Evolutionary conservation across 2,113 vertebrate species (phyloP), one percentile per base, ranked within the genome.

Genomic region (Scolopax mira): DNA sequence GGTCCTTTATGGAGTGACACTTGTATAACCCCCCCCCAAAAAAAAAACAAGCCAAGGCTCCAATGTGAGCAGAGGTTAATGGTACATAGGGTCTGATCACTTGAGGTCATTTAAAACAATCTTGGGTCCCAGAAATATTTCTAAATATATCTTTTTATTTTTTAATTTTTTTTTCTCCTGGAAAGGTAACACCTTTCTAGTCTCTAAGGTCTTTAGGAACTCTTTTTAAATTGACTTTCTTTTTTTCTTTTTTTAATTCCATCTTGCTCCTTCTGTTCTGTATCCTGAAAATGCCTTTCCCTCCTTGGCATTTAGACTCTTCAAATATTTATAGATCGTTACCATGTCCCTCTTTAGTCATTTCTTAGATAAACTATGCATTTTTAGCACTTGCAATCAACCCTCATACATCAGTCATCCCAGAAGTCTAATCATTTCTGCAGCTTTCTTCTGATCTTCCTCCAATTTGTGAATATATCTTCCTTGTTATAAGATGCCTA

Each of bases 341-440:
- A 57, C 82, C 83, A 87, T 94, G 91, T 95, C 67, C 96, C 78
- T 52, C 49, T 95, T 95, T 93, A 95, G 91, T 95, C 17, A 95
- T 96, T 96, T 96, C 93, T 94, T 95, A 94, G 77, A 92, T 71
- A 97, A 97, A 93, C 89, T 94, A 72, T 92, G 93, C 92, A 96
- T 96, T 95, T 96, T 96, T 97, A 97, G 92, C 85, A 93, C 65
- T 94, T 86, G 70, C 88, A 96, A 97, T 97, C 96, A 94, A 87
- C 96, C 83, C 83, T 94, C 39, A 90, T 93, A 85, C 89, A 97
- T 97, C 96, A 97, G 70, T 94, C 95, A 95, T 67, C 92, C 54
- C 54, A 94, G 93, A 91, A 75, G 61, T 44, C 93, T 96, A 96
- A 97, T 95, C 31, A 91, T 96, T 96, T 96, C 85, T 97, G 71